Base-by-base conservation (phyloP, 2,113 vertebrate species). In the Zeus faber region DNA sequence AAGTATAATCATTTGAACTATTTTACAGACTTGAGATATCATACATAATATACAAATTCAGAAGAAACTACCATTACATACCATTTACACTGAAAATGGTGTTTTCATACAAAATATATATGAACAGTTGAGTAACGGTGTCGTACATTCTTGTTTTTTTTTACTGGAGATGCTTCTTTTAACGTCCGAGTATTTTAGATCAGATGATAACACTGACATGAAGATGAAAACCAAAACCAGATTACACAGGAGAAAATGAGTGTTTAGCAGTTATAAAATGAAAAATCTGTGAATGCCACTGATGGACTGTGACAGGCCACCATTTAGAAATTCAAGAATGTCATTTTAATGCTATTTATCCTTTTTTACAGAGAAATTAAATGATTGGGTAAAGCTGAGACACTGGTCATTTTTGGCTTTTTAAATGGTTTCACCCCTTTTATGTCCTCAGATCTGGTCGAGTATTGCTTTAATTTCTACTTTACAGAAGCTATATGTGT, bases 21-120 rank as follows among this genome's bases (percentile, higher is more conserved):
- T 88, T 41, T 79, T 89, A 90, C 88, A 88, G 59, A 79, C 58
- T 80, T 65, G 64, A 84, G 79, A 90, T 90, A 78, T n/a, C n/a
- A n/a, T 89, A 90, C 82, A 89, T 58, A 77, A 83, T 87, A 65
- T 91, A 89, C 87, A 91, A 59, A 57, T 68, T 60, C 62, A 65
- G 79, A 48, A 76, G 37, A 51, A 73, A 72, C 50, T 47, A 44
- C 62, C 44, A 70, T 62, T 81, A 82, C 76, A 85, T 65, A 67
- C 68, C 61, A 50, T 72, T 71, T 79, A 72, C 73, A 79, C 45
- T 61, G 66, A 70, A 44, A 57, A 66, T 60, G 39, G 52, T 64
- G 29, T 24, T 65, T 50, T 66, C 43, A 58, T 64, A 35, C 8
- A 41, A 58, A 67, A 65, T 13, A 49, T 40, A 53, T n/a, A 52